phyloP scores from a whole-genome alignment of 2,888 invertebrate genomes.

The Drosophila meridiana region DNA sequence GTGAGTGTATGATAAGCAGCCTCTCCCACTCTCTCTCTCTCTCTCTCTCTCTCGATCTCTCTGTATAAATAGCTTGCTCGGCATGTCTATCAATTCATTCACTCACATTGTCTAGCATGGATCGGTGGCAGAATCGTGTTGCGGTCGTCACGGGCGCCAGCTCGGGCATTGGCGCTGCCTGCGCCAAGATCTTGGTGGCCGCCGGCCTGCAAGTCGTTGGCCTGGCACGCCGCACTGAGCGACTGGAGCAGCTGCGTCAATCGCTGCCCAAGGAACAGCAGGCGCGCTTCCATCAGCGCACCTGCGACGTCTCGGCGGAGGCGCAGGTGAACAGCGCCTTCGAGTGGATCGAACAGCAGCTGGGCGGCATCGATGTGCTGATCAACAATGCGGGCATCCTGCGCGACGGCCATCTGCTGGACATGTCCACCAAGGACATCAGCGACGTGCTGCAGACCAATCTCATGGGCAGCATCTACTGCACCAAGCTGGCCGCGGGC shows the following conservation, averaged over 20 bases:
- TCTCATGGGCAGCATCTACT: constrained; percentile 85
- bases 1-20: constrained; percentile 29
- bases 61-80: constrained; percentile 25
- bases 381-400: constrained; percentile 87
- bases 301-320: constrained; percentile 86
- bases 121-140: constrained; percentile 86
- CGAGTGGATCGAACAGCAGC: constrained; percentile 85
- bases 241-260: constrained; percentile 66
- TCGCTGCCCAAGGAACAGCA: constrained; percentile 67
- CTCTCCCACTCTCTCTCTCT: too few relatives aligned
- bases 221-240: constrained; percentile 84
- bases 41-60: neutral
- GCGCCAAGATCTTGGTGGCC: constrained; percentile 84
- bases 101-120: constrained; percentile 58
- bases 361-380: constrained; percentile 87
- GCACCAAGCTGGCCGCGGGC: constrained; percentile 85
- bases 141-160: constrained; percentile 89
- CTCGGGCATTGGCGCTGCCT: constrained; percentile 87
- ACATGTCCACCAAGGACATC: constrained; percentile 74
- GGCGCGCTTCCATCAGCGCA: constrained; percentile 65
- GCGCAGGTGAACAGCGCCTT: constrained; percentile 86
- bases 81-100: constrained; percentile 1
- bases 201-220: constrained; percentile 87
- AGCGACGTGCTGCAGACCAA: constrained; percentile 85
- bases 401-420: constrained; percentile 75